Conservation (phyloP, 1,140 invertebrate species). For the silkworm (Bombyx mori) region DNA sequence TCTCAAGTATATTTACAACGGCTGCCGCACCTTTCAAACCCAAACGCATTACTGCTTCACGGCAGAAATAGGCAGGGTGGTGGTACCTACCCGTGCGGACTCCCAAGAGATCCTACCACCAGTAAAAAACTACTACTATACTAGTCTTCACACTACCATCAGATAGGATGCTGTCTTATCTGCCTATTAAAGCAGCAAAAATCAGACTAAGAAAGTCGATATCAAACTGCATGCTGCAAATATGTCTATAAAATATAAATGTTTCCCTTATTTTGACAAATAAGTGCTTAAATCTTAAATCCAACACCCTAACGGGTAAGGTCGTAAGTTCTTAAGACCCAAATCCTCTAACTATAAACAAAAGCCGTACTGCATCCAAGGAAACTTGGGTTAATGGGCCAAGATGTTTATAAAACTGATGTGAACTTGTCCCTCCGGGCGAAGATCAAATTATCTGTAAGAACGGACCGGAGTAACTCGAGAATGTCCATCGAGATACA, state of each 20-base stretch:
- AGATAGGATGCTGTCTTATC: background rate
- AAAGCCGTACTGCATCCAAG: background rate
- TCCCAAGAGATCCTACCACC: too few relatives aligned
- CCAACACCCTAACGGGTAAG: background rate
- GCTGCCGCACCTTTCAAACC: too few relatives aligned
- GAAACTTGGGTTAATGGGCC: background rate
- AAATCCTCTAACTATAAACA: background rate
- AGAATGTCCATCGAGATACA: background rate
- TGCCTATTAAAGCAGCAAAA: background rate
- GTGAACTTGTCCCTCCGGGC: conserved; percentile 1
- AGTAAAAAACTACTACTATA: too few relatives aligned
- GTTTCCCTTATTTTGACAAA: background rate
- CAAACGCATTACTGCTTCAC: too few relatives aligned
- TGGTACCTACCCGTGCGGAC: too few relatives aligned
- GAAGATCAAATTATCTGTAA: conserved; percentile 2
- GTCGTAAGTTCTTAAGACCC: background rate
- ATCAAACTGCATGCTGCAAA: background rate
- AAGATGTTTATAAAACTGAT: background rate
- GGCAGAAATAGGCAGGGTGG: too few relatives aligned
- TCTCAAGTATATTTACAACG: too few relatives aligned
- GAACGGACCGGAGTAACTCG: background rate
- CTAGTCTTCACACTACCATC: too few relatives aligned
- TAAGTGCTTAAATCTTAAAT: background rate
- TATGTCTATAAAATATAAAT: too few relatives aligned
- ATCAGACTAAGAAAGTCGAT: background rate